Base-by-base conservation (phyloP, 2,113 vertebrate species). In the Motacilla tschutschensis region DNA sequence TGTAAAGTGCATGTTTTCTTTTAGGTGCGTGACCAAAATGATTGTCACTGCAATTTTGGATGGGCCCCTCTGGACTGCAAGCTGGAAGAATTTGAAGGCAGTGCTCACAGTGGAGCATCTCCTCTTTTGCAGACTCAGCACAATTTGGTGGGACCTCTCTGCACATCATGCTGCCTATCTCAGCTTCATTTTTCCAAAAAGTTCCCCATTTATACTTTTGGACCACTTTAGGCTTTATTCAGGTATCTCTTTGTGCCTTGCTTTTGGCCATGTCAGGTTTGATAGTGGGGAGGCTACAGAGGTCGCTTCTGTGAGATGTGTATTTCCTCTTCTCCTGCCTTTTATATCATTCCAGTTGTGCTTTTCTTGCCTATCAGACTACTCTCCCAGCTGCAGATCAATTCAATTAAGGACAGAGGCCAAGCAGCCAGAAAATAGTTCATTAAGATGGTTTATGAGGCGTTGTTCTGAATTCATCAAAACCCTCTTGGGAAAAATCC, bases 1-100 rank as follows among this genome's bases (percentile, higher is more conserved):
- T 2, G 0, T 48, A 40, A 62, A 65, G 22, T 0, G 1, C 0
- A 0, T 17, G 19, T 14, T 71, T 50, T 46, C 51, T 70, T 74
- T 22, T 10, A 84, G 35, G 63, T 94, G n/a, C 93, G 94, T 50
- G 91, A 94, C 83, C 91, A 58, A 38, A 91, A 94, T 19, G 87
- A 85, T 4, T 95, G 93, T 31, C 92, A 93, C 50, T 93, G 93
- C 0, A 5, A 85, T 73, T 87, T 79, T 7, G 26, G 77, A 15
- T 93, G 89, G 93, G 77, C 80, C 40, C 93, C 91, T 59, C 93
- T 81, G 2, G 64, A 88, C 29, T 26, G 29, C 50, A 12, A 12
- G 12, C 59, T 24, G 15, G 20, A 40, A 79, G 95, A 94, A 8
- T 31, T 50, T 47, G 95, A 94, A 83, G 95, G 91, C 14, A 94